A percentile compares a stretch with the other conserved stretches of the same genome.
These are phyloP conservation scores for Antennarius maculatus DNA, from an alignment of 2,797 vertebrate genomes.

Conservation along the genomic window DNA sequence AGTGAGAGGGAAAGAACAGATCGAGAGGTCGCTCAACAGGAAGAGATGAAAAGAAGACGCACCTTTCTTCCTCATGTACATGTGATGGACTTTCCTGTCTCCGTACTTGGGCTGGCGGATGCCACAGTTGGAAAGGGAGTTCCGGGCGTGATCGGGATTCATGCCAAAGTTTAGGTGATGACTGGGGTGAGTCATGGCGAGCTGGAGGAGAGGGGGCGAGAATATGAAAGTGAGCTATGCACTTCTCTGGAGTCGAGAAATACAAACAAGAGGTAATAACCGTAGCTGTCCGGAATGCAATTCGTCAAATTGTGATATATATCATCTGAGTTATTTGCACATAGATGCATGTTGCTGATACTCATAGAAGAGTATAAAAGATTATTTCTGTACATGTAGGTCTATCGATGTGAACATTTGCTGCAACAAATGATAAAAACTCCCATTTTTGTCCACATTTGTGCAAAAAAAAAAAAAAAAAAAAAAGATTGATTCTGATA, in stretches of 20 bases:
- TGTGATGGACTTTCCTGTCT: slow-evolving; percentile 97
- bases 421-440: too few relatives aligned
- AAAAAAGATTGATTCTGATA: too few relatives aligned
- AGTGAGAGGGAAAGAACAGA: not conserved
- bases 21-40: not conserved
- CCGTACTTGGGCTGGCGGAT: slow-evolving; percentile 98
- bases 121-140: slow-evolving; percentile 97
- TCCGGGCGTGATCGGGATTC: slow-evolving; percentile 98
- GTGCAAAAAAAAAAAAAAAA: too few relatives aligned
- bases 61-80: slow-evolving; percentile 99
- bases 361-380: too few relatives aligned
- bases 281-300: too few relatives aligned
- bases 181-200: slow-evolving; percentile 98
- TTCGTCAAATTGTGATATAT: too few relatives aligned
- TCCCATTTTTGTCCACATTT: too few relatives aligned
- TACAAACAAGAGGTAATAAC: too few relatives aligned
- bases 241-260: not conserved
- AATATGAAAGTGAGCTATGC: not conserved
- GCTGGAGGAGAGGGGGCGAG: slow-evolving; percentile 70
- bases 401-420: too few relatives aligned
- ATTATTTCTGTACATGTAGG: too few relatives aligned
- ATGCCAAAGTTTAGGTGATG: slow-evolving; percentile 99
- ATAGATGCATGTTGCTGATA: too few relatives aligned
- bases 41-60: not conserved
- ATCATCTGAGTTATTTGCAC: too few relatives aligned